phyloP scores from a whole-genome alignment of 1,140 invertebrate species.

The Zaprionus vittiger region DNA sequence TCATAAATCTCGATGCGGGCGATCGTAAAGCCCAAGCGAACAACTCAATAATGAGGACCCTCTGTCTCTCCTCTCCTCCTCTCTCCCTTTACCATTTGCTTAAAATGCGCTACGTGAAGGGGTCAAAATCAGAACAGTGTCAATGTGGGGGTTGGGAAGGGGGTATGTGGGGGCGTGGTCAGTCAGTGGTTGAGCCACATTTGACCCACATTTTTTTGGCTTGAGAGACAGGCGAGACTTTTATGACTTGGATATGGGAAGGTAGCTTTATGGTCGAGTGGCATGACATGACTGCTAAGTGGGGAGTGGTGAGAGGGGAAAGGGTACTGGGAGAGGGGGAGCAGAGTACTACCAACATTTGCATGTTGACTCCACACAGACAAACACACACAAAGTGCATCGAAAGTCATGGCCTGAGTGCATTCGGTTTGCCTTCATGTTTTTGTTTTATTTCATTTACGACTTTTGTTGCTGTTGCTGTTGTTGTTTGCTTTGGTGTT shows the following conservation, averaged over 20 bases:
- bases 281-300: conserved; percentile 50
- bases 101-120: conserved; percentile 13
- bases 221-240: conserved; percentile 69
- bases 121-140: conserved; percentile 64
- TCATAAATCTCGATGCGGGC: conserved; percentile 60
- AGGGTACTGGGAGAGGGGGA: conserved; percentile 7
- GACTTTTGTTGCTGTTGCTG: conserved; percentile 15
- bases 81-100: background rate
- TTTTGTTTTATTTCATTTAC: conserved; percentile 8
- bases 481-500: conserved; percentile 14
- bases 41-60: conserved; percentile 12
- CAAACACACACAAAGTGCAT: conserved; percentile 50
- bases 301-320: background rate
- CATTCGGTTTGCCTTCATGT: conserved; percentile 16
- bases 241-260: conserved; percentile 54
- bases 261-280: conserved; percentile 54
- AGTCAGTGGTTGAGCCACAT: conserved; percentile 27
- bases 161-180: conserved; percentile 13
- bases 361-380: conserved; percentile 58
- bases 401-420: conserved; percentile 69
- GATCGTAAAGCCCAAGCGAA: conserved; percentile 14
- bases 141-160: conserved; percentile 55
- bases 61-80: background rate
- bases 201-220: conserved; percentile 65
- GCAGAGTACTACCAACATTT: conserved; percentile 54